Evolutionary conservation across 1,140 invertebrate genomes (phyloP).

Genomic region (Drosophila cardini): DNA sequence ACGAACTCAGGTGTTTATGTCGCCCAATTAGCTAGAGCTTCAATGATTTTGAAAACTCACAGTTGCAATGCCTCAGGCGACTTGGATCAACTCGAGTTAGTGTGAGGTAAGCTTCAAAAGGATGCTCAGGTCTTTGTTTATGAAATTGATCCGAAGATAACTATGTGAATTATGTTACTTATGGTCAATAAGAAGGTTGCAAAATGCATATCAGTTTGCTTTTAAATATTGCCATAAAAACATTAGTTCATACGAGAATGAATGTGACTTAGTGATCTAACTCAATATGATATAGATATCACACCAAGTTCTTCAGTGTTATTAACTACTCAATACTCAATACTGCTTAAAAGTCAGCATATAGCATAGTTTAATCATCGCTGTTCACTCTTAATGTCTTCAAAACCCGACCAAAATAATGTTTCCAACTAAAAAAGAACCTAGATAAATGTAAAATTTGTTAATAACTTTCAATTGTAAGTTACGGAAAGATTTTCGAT

Average conservation of each 20-base stretch:
- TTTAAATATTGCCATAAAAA: neutral
- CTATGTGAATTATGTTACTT: constrained; percentile 15
- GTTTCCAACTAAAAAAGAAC: no score
- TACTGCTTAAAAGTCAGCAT: no score
- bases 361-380: no score
- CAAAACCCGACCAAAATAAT: no score
- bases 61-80: constrained; percentile 40
- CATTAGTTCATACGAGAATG: neutral
- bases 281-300: no score
- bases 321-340: no score
- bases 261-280: no score
- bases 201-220: constrained; percentile 3
- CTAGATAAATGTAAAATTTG: no score
- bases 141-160: constrained; percentile 46
- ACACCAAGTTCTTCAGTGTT: no score
- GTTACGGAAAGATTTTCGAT: no score
- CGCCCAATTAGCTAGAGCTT: constrained; percentile 61
- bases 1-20: constrained; percentile 64
- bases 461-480: no score
- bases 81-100: constrained; percentile 52
- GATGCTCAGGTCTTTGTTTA: constrained; percentile 13
- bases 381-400: no score
- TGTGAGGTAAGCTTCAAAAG: constrained; percentile 53
- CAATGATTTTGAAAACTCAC: constrained; percentile 50
- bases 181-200: constrained; percentile 8